Conservation (phyloP, 2,888 invertebrate genomes). For the Limnephilus rhombicus region DNA sequence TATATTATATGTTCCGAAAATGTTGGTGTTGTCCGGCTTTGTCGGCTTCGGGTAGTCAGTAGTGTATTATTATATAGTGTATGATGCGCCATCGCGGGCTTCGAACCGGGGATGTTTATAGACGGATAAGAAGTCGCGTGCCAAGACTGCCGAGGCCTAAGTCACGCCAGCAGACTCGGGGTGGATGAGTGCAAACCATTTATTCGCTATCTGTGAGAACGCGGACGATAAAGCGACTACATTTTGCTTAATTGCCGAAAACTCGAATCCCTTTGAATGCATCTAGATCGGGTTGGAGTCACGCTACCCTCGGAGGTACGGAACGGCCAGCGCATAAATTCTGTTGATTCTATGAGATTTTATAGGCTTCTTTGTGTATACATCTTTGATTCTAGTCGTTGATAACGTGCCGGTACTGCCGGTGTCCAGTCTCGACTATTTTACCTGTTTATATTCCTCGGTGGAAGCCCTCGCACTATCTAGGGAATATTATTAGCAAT, state of each 20-base stretch:
- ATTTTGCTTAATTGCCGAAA: conserved; percentile 26
- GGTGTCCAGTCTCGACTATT: not conserved
- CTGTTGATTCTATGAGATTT: conserved; percentile 4
- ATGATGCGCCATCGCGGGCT: conserved; percentile 39
- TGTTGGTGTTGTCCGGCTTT: no score
- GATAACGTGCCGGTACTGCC: not conserved
- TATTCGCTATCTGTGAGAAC: not conserved
- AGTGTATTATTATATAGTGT: not conserved
- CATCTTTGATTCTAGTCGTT: conserved; percentile 21
- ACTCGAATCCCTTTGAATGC: not conserved
- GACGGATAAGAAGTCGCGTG: conserved; percentile 44
- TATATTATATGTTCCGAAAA: no score
- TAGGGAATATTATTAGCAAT: not conserved
- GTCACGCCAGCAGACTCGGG: conserved; percentile 26
- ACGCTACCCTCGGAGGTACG: conserved; percentile 23
- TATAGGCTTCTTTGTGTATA: conserved; percentile 12
- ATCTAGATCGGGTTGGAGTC: conserved; percentile 31
- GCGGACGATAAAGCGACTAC: conserved; percentile 22
- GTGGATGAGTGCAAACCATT: conserved; percentile 21
- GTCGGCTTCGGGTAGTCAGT: not conserved
- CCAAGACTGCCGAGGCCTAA: conserved; percentile 28
- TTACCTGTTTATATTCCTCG: not conserved
- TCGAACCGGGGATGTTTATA: conserved; percentile 44
- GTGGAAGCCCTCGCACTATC: not conserved
- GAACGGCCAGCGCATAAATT: conserved; percentile 28